These are phyloP conservation scores for Platycnemis pennipes DNA, from an alignment of 2,888 invertebrate species.

Conservation along the genomic window DNA sequence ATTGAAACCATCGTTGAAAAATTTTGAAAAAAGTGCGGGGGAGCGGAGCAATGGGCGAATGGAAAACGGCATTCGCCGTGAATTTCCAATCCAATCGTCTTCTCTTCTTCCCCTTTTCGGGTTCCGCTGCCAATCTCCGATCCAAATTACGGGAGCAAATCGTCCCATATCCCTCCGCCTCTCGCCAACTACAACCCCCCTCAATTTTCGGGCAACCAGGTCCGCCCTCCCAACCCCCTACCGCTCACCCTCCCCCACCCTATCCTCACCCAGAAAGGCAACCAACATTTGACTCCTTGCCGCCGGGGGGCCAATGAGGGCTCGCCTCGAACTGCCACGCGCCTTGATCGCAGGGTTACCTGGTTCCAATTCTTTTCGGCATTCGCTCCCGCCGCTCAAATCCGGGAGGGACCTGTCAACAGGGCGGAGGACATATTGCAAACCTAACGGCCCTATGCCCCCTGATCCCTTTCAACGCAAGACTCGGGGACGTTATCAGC, in stretches of 20 bases:
- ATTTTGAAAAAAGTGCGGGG: background rate
- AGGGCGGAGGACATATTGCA: background rate
- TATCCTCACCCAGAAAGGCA: background rate
- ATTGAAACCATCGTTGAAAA: no score
- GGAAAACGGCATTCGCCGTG: conserved; percentile 52
- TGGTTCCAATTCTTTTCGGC: background rate
- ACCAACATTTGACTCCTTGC: background rate
- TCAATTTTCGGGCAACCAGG: background rate
- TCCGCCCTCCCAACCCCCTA: background rate
- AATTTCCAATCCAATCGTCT: conserved; percentile 55
- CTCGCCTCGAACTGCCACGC: background rate
- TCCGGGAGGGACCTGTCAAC: background rate
- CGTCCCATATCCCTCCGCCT: background rate
- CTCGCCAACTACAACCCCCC: background rate
- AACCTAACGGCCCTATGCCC: background rate
- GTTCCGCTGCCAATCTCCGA: conserved; percentile 17
- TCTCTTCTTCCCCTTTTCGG: background rate
- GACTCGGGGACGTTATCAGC: background rate
- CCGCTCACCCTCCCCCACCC: background rate
- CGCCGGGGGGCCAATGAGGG: background rate
- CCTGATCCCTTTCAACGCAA: background rate
- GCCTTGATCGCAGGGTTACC: background rate
- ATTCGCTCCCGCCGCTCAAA: background rate
- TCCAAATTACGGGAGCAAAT: conserved; percentile 15
- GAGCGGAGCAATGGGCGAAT: conserved; percentile 10